Conservation (phyloP, 2,797 vertebrate species). For the Thunnus albacares region DNA sequence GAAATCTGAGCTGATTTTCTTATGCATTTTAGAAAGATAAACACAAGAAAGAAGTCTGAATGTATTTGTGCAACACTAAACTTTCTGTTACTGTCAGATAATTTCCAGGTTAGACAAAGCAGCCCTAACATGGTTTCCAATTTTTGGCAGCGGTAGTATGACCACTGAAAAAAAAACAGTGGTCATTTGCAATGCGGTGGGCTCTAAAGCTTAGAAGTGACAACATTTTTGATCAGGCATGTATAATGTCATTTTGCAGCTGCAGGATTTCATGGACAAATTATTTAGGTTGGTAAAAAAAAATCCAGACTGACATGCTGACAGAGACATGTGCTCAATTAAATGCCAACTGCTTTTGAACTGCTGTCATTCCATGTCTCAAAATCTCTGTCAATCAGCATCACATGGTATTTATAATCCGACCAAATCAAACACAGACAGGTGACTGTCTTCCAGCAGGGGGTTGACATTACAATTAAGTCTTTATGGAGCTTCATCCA, state of each 20-base stretch:
- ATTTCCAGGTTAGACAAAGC: too few species aligned
- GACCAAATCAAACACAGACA: constrained; percentile 7
- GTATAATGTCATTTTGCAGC: not conserved
- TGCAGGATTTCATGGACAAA: not conserved
- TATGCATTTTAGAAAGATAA: not conserved
- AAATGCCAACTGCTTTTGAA: not conserved
- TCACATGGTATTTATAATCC: not conserved
- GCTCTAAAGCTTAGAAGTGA: not conserved
- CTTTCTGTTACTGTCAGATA: not conserved
- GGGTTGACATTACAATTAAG: not conserved
- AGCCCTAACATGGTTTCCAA: not conserved
- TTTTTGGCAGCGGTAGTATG: not conserved
- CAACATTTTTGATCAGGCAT: too few species aligned
- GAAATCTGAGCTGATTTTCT: not conserved
- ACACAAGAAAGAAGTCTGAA: not conserved
- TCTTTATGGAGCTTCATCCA: constrained; percentile 2
- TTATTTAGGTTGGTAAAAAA: not conserved
- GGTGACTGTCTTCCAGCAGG: not conserved
- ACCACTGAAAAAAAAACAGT: not conserved
- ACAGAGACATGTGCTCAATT: not conserved
- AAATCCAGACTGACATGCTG: not conserved
- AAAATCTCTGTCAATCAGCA: not conserved
- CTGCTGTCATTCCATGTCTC: not conserved
- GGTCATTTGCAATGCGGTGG: not conserved
- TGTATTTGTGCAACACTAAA: not conserved